A percentile compares a stretch with the other conserved stretches of the same genome.
These are phyloP conservation scores for Meganola albula DNA, from an alignment of 2,888 invertebrate genomes.

Conservation along the genomic window DNA sequence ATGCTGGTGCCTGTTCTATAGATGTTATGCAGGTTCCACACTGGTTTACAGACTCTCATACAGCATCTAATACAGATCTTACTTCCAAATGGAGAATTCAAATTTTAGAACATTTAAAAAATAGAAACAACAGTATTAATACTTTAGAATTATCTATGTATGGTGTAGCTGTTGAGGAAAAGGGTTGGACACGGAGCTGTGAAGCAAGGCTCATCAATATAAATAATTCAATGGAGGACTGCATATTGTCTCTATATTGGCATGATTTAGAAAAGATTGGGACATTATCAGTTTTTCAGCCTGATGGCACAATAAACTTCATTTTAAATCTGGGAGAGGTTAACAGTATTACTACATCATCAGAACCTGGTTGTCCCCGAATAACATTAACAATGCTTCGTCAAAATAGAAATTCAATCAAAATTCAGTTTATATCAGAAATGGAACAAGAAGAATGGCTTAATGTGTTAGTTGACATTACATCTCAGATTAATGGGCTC, in stretches of 20 bases:
- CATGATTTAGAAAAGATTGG: constrained; percentile 84
- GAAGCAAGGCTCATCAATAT: constrained; percentile 83
- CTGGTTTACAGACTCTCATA: constrained; percentile 83
- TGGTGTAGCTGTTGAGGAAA: constrained; percentile 88
- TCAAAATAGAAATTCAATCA: constrained; percentile 78
- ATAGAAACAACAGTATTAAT: constrained; percentile 68
- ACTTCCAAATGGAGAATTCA: constrained; percentile 86
- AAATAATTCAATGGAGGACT: constrained; percentile 81
- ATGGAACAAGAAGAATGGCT: constrained; percentile 94
- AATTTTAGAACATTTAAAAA: constrained; percentile 83
- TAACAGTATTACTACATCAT: constrained; percentile 85
- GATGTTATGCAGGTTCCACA: constrained; percentile 86
- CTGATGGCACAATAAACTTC: constrained; percentile 88
- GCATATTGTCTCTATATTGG: constrained; percentile 89
- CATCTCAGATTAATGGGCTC: constrained; percentile 84
- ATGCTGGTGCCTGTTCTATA: constrained; percentile 87
- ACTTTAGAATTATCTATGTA: constrained; percentile 78
- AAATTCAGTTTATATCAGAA: constrained; percentile 88
- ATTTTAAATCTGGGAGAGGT: constrained; percentile 85
- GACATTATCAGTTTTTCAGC: constrained; percentile 85
- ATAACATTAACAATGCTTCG: constrained; percentile 85
- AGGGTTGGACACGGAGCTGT: constrained; percentile 91
- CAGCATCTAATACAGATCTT: constrained; percentile 79
- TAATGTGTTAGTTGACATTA: constrained; percentile 86
- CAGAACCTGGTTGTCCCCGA: constrained; percentile 88